Percentiles rank a stretch among this genome's conserved stretches.
These are phyloP conservation scores for Chrysaora quinquecirrha DNA, from an alignment of 30 jellyfish, hydroid and myxozoan species.

Conservation along the genomic window DNA sequence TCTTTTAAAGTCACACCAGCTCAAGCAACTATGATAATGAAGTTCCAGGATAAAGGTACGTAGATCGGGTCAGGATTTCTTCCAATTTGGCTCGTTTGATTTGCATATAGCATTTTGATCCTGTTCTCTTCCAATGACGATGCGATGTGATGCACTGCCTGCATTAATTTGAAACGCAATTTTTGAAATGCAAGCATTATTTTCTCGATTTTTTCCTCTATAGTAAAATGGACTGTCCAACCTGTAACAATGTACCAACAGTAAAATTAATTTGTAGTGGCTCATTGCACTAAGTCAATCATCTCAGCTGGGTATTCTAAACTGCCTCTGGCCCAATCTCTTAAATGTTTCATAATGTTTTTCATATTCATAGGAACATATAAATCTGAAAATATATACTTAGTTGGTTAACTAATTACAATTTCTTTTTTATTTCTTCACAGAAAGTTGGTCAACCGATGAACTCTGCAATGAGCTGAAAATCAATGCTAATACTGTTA, in stretches of 20 bases:
- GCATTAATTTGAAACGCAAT: background rate
- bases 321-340: too few relatives aligned
- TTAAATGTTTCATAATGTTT: too few relatives aligned
- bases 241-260: too few relatives aligned
- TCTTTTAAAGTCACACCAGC: conserved; percentile 86
- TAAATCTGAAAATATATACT: background rate
- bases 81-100: background rate
- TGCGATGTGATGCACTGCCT: background rate
- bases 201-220: too few relatives aligned
- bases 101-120: background rate
- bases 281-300: too few relatives aligned
- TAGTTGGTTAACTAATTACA: background rate
- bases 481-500: conserved; percentile 39
- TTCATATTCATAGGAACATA: too few relatives aligned
- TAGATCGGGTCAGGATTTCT: background rate
- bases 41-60: conserved; percentile 93
- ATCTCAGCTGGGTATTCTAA: too few relatives aligned
- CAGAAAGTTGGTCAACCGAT: conserved; percentile 76
- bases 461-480: conserved; percentile 72
- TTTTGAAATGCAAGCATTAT: too few relatives aligned
- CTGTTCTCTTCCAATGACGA: background rate
- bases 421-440: background rate
- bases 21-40: conserved; percentile 87
- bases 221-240: too few relatives aligned
- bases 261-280: too few relatives aligned